These are phyloP conservation scores for Tenthredo amoena DNA, from an alignment of 2,888 invertebrate genomes.

Conservation along the genomic window DNA sequence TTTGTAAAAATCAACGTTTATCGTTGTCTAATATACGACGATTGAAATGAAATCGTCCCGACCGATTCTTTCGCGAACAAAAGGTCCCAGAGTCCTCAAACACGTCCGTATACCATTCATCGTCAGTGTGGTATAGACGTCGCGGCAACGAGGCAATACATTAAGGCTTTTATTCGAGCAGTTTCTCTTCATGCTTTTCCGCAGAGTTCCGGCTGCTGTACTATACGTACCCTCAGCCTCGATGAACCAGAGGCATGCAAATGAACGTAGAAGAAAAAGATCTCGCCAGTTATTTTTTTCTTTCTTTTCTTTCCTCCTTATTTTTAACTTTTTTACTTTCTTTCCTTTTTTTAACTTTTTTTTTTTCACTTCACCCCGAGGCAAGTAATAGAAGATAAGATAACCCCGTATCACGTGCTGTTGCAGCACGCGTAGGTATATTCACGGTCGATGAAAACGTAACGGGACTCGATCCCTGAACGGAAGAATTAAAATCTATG, in stretches of 20 bases:
- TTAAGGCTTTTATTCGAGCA: conserved; percentile 39
- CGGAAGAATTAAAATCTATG: conserved; percentile 60
- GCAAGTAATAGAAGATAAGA: background rate
- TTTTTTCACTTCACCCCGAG: background rate
- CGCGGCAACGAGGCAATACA: conserved; percentile 30
- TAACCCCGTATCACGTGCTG: background rate
- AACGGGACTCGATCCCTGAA: conserved; percentile 11
- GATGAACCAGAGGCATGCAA: conserved; percentile 14
- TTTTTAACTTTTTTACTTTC: background rate
- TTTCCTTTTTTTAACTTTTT: background rate
- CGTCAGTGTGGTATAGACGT: background rate
- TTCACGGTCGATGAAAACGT: conserved; percentile 21
- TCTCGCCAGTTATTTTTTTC: background rate
- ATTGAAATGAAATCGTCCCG: background rate
- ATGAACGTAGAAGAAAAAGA: background rate
- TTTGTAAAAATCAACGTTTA: background rate
- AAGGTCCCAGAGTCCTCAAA: conserved; percentile 14
- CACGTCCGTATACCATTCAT: conserved; percentile 10
- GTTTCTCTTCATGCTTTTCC: conserved; percentile 37
- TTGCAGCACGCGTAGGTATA: background rate
- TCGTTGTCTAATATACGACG: background rate
- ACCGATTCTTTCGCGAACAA: background rate
- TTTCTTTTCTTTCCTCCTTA: background rate
- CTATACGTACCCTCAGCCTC: background rate
- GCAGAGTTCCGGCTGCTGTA: background rate